Evolutionary conservation across 1,140 invertebrate genomes (phyloP), one percentile per base, ranked within the genome.

Genomic region (Apocrypta bakeri): DNA sequence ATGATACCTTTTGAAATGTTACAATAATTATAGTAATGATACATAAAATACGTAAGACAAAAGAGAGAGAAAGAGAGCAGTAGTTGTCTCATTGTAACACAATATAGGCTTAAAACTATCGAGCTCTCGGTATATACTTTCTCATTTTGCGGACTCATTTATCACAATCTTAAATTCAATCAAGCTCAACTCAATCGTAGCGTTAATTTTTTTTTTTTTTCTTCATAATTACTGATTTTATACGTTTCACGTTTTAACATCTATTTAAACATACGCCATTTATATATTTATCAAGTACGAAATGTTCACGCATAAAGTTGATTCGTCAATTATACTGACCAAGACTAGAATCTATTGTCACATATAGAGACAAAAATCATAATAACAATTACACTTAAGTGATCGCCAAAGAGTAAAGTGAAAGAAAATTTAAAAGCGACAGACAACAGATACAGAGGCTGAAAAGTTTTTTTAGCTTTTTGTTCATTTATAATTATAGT

Each of bases 1-100:
- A 84, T 84, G 84, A 80, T 79, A 84, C 80, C 63, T 63, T 77
- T 12, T 37, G 64, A 84, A 75, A n/a, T n/a, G 48, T 56, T 56
- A 56, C 48, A 56, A 21, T 56, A 69, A 24, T 42, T 21, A 76
- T 40, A 64, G 25, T 64, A 73, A 79, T 31, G 48, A 63, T 33
- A 6, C 12, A 66, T 29, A 9, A 37, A 37, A 37, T 64, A 25
- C 21, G 25, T 69, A 82, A 69, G 21, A 71, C 21, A 81, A 4
- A 66, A 75, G 17, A 82, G 61, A 71, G 33, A 37, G 9, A 37
- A 9, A 37, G 33, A 37, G 75, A 79, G 48, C 56, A 63, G 8
- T 56, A 68, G 24, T 48, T 24, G 33, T 68, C 69, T 81, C 25
- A n/a, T 37, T 75, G 14, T 72, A 25, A 61, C 42, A 33, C 6